Conservation (phyloP, 1,140 invertebrate species). For the Choristoneura fumiferana region DNA sequence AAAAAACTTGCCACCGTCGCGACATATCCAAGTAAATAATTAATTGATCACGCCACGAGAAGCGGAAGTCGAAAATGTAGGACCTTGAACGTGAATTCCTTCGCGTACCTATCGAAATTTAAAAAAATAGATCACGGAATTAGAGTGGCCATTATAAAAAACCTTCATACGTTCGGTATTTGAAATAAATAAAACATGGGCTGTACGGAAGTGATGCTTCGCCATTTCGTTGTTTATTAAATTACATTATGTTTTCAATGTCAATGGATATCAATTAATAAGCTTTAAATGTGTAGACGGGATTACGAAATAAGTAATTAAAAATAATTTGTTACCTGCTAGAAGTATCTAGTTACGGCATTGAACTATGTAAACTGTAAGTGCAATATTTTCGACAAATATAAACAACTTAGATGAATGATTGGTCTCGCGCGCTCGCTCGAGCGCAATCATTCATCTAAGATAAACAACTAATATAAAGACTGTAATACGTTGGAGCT, state of each 20-base stretch:
- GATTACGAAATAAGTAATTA: slow-evolving; percentile 16
- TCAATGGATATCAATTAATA: slow-evolving; percentile 3
- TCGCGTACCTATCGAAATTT: slow-evolving; percentile 8
- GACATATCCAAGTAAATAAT: slow-evolving; percentile 18
- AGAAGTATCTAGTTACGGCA: neutral
- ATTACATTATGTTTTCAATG: slow-evolving; percentile 13
- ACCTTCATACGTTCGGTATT: slow-evolving; percentile 25
- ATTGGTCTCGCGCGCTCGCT: too few species aligned
- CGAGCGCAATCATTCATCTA: too few species aligned
- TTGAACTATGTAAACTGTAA: neutral
- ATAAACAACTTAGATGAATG: too few species aligned
- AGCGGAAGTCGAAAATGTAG: slow-evolving; percentile 26
- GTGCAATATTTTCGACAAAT: too few species aligned
- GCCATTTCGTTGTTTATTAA: slow-evolving; percentile 6
- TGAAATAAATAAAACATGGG: slow-evolving; percentile 3
- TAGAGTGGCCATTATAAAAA: slow-evolving; percentile 23
- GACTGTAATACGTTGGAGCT: too few species aligned
- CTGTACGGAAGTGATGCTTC: slow-evolving; percentile 21
- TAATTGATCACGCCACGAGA: slow-evolving; percentile 23
- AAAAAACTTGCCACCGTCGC: neutral
- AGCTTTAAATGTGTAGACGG: neutral
- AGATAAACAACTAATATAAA: too few species aligned
- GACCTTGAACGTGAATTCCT: slow-evolving; percentile 32
- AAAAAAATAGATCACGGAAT: slow-evolving; percentile 30
- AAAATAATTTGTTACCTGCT: neutral